These are phyloP conservation scores for Sparus aurata DNA, from an alignment of 2,797 vertebrate genomes.

Conservation along the genomic window DNA sequence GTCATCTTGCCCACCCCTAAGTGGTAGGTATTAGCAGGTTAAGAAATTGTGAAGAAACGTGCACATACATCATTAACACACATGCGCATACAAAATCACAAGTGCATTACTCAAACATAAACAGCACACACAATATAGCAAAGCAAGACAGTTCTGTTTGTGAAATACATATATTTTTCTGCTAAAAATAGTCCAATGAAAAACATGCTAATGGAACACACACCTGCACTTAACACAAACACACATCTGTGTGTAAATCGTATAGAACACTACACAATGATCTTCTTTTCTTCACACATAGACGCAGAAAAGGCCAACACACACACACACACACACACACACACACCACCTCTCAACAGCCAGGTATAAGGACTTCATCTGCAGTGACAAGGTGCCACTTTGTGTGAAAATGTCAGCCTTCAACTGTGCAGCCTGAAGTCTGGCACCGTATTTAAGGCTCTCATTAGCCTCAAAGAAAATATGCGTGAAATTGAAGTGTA, in stretches of 20 bases:
- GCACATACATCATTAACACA: slow-evolving; percentile 1
- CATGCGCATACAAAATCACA: neutral
- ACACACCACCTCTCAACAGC: slow-evolving; percentile 65
- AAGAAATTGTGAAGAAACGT: slow-evolving; percentile 10
- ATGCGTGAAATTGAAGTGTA: slow-evolving; percentile 86
- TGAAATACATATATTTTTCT: slow-evolving; percentile 7
- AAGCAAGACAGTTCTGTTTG: neutral
- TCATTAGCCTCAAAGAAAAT: slow-evolving; percentile 89
- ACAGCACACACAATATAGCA: slow-evolving; percentile 26
- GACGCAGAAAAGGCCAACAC: slow-evolving; percentile 10
- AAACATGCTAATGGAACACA: neutral
- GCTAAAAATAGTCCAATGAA: slow-evolving; percentile 2
- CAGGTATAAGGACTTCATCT: slow-evolving; percentile 87
- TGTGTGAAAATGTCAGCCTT: slow-evolving; percentile 88
- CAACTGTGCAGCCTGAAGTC: slow-evolving; percentile 82
- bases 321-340: slow-evolving; percentile 23
- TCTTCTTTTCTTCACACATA: slow-evolving; percentile 21
- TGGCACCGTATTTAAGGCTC: slow-evolving; percentile 86
- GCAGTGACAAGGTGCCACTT: slow-evolving; percentile 85
- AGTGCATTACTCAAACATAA: neutral
- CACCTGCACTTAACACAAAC: slow-evolving; percentile 17
- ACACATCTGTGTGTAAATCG: slow-evolving; percentile 1
- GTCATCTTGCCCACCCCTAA: too few species aligned
- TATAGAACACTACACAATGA: slow-evolving; percentile 22
- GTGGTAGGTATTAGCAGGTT: neutral